Percentiles rank a stretch among this genome's conserved stretches.
phyloP scores from a whole-genome alignment of 2,888 invertebrate species.

The Pristionchus japonicus region DNA sequence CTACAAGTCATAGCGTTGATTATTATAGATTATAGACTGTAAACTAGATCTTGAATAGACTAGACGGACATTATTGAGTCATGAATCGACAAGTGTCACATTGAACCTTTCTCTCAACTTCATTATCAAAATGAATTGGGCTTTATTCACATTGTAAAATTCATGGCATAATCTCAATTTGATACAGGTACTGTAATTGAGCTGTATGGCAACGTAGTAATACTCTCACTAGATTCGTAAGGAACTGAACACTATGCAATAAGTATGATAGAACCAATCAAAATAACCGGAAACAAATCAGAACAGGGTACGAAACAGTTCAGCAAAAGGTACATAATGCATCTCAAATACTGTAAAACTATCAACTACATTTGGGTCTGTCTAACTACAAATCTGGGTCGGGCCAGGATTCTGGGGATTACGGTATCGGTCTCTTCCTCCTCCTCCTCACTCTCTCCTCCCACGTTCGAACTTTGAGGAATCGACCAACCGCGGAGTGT shows the following conservation, averaged over 20 bases:
- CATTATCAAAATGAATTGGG: not conserved
- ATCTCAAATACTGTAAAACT: not conserved
- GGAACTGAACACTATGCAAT: not conserved
- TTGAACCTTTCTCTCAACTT: no score
- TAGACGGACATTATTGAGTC: no score
- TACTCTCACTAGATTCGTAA: not conserved
- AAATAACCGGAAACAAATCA: not conserved
- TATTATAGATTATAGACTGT: no score
- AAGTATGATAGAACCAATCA: not conserved
- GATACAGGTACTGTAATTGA: not conserved
- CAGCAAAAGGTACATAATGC: not conserved
- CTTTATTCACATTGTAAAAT: not conserved
- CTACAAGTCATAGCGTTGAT: no score
- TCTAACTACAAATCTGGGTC: conserved; percentile 23
- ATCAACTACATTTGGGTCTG: not conserved
- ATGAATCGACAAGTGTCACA: no score
- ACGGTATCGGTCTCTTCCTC: not conserved
- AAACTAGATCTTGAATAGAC: no score
- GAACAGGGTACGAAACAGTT: not conserved
- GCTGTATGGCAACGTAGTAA: not conserved
- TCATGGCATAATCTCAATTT: not conserved
- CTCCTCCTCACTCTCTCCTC: not conserved
- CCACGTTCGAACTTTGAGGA: not conserved
- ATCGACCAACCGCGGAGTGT: not conserved
- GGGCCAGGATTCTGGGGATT: conserved; percentile 13